Conservation (phyloP, 53 echinoderm and acorn worm species). For the Zoroaster sp. region DNA sequence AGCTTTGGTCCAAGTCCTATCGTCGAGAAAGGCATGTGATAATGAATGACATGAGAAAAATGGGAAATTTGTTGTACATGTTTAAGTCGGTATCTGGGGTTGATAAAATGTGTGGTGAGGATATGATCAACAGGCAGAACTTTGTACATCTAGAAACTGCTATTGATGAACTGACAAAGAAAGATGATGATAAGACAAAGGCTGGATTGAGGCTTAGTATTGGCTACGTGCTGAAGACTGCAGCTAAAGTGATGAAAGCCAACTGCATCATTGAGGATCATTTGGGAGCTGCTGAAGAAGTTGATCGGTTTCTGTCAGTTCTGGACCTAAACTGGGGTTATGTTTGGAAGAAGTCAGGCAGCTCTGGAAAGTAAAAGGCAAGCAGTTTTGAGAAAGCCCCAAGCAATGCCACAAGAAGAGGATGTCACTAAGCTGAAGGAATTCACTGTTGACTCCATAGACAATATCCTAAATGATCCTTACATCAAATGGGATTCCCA, state of each 20-base stretch:
- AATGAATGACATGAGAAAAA: background rate
- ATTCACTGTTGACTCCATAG: background rate
- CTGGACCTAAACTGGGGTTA: slow-evolving; percentile 24
- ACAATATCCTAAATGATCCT: slow-evolving; percentile 4
- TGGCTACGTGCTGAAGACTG: slow-evolving; percentile 27
- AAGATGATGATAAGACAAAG: background rate
- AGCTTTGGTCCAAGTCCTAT: background rate
- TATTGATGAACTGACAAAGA: background rate
- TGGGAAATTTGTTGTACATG: background rate
- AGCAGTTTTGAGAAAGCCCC: slow-evolving; percentile 9
- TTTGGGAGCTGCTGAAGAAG: background rate
- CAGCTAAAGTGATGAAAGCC: slow-evolving; percentile 22
- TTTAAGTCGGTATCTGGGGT: background rate
- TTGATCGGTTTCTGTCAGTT: slow-evolving; percentile 2
- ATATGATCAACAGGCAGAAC: background rate
- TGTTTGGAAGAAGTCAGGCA: slow-evolving; percentile 12
- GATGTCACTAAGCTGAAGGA: background rate
- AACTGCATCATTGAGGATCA: background rate
- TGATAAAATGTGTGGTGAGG: slow-evolving; percentile 1
- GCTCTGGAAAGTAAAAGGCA: slow-evolving; percentile 21
- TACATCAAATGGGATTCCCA: background rate
- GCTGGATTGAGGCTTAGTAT: slow-evolving; percentile 9
- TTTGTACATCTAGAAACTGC: background rate
- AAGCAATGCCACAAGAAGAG: slow-evolving; percentile 6
- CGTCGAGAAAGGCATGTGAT: background rate